Evolutionary conservation across 2,888 invertebrate species (phyloP).

Genomic region (Holacanthella duospinosa): DNA sequence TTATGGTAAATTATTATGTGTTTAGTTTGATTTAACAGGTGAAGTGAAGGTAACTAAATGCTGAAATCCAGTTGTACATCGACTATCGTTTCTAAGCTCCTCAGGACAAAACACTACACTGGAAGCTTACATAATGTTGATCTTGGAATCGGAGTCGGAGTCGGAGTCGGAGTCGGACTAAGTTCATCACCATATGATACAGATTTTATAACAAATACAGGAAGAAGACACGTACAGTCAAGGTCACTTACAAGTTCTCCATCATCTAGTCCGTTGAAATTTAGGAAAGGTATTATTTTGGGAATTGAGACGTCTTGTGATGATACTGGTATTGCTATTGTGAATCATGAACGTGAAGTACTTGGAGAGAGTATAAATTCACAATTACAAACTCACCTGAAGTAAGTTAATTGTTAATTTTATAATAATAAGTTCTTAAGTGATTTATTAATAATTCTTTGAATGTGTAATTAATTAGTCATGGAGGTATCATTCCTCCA

Average conservation of each 20-base stretch:
- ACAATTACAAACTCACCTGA: conserved; percentile 63
- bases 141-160: background rate
- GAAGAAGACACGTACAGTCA: background rate
- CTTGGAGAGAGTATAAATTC: conserved; percentile 71
- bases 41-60: too few relatives aligned
- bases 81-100: background rate
- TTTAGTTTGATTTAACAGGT: too few relatives aligned
- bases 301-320: conserved; percentile 98
- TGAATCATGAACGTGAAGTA: conserved; percentile 59
- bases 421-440: background rate
- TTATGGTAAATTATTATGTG: too few relatives aligned
- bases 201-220: background rate
- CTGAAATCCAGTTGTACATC: background rate
- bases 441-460: background rate
- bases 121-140: background rate
- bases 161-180: too few relatives aligned
- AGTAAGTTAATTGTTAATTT: conserved; percentile 45
- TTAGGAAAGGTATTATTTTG: conserved; percentile 46
- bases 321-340: conserved; percentile 86
- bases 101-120: background rate
- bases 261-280: background rate
- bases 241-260: background rate
- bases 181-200: too few relatives aligned
- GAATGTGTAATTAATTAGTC: conserved; percentile 43
- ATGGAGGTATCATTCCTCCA: conserved; percentile 83